Evolutionary conservation across 1,140 invertebrate species (phyloP), one percentile per base, ranked within the genome.

Genomic region (Drosophila jambulina): DNA sequence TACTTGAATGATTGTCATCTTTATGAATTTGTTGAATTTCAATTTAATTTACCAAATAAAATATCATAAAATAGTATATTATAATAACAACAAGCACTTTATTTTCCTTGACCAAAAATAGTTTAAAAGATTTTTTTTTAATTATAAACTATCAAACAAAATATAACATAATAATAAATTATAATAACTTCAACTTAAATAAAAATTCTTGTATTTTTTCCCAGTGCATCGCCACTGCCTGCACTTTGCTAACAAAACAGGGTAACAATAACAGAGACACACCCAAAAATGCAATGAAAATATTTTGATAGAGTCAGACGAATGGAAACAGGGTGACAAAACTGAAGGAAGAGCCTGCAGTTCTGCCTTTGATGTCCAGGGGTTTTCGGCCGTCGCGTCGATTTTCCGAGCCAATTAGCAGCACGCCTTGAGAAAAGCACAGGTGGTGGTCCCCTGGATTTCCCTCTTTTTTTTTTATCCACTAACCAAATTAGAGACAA

Each of bases 271-370:
- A 82, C 61, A 84, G 42, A 75, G 64, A 68, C 71, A 86, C 80
- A 82, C 86, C 86, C 85, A 75, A 75, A 77, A 90, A 90, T 85
- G 85, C 85, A 90, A 90, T 74, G 64, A 85, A 85, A 91, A 91
- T 91, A 91, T 91, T 91, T 91, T 91, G 83, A 91, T 84, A 88
- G 83, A 49, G 70, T 38, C 49, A 60, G 75, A 62, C 54, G 58
- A 53, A 82, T 61, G 61, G 67, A 80, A 51, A 70, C 80, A 43
- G 69, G 70, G 70, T 72, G 69, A 72, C 69, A 58, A 58, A 42
- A 27, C 42, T 25, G 36, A 51, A 51, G 34, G 63, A 70, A 45
- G 62, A 56, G 49, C 51, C 34, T 10, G 27, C 7, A 23, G 60
- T 42, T 48, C 59, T 65, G 54, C 59, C 72, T 86, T 80, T 88